Evolutionary conservation across 2,113 vertebrate species (phyloP).

Genomic region (Lampris incognitus): DNA sequence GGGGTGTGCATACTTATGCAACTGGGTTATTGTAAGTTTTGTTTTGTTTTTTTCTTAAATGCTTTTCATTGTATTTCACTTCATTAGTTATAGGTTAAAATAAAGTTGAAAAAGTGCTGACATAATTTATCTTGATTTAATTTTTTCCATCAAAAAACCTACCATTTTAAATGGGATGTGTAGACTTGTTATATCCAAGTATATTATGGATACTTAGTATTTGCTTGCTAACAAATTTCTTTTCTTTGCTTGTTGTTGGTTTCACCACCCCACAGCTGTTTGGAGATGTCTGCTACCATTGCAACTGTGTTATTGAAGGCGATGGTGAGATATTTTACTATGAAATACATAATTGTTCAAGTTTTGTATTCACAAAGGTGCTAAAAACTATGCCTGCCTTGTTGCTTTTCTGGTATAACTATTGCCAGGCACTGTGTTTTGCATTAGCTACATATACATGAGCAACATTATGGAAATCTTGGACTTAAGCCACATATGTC

Average conservation of each 20-base stretch:
- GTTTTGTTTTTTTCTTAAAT: too few relatives aligned
- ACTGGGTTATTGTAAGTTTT: too few relatives aligned
- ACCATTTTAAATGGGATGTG: too few relatives aligned
- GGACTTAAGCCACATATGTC: slow-evolving; percentile 15
- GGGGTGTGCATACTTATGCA: too few relatives aligned
- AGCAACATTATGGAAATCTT: neutral
- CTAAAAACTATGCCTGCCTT: neutral
- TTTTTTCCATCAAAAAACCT: too few relatives aligned
- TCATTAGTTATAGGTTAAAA: too few relatives aligned
- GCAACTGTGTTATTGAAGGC: slow-evolving; percentile 98
- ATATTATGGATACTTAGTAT: too few relatives aligned
- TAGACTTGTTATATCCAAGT: too few relatives aligned
- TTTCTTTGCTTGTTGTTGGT: slow-evolving; percentile 20
- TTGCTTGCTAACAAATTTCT: slow-evolving; percentile 12
- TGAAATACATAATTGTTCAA: neutral
- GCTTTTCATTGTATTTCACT: too few relatives aligned
- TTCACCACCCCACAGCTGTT: slow-evolving; percentile 86
- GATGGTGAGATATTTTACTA: slow-evolving; percentile 87
- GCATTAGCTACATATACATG: neutral
- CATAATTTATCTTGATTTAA: too few relatives aligned
- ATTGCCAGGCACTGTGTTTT: neutral
- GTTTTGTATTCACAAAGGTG: neutral
- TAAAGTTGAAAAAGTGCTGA: too few relatives aligned
- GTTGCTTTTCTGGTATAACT: neutral
- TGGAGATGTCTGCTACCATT: slow-evolving; percentile 98